phyloP scores from a whole-genome alignment of 2,888 invertebrate species.

The Diplolepis rosae region DNA sequence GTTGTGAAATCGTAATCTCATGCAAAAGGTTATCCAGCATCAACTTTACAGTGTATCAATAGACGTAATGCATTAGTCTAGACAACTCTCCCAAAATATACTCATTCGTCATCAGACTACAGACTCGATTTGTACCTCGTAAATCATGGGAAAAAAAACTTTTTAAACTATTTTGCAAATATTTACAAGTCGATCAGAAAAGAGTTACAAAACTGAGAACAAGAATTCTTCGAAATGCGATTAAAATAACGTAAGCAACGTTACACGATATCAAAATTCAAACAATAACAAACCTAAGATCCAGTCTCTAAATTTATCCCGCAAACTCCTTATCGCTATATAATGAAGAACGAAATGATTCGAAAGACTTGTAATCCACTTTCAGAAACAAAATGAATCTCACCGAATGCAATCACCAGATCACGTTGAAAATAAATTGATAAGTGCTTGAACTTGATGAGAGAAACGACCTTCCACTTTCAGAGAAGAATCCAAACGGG shows the following conservation, averaged over 20 bases:
- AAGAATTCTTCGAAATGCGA: too few relatives aligned
- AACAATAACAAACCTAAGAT: too few relatives aligned
- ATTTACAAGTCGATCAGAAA: too few relatives aligned
- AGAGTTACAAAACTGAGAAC: too few relatives aligned
- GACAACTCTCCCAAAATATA: neutral
- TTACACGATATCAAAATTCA: too few relatives aligned
- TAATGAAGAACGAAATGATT: too few relatives aligned
- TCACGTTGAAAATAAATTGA: constrained; percentile 26
- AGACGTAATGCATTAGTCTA: neutral
- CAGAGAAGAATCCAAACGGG: constrained; percentile 1
- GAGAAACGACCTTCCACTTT: constrained; percentile 28
- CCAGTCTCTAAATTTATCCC: too few relatives aligned
- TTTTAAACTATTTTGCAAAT: neutral
- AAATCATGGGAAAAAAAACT: neutral
- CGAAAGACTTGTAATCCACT: constrained; percentile 19
- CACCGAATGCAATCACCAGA: neutral
- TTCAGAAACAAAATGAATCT: constrained; percentile 4
- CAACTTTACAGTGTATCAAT: neutral
- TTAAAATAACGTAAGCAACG: too few relatives aligned
- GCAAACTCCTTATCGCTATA: too few relatives aligned
- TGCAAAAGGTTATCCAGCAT: constrained; percentile 2
- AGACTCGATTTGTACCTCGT: neutral
- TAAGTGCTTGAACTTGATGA: constrained; percentile 26
- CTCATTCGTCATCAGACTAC: neutral
- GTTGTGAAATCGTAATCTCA: neutral